These are phyloP conservation scores for Neosilurus mollespiculum DNA, from an alignment of 2,797 vertebrate genomes.

Conservation along the genomic window DNA sequence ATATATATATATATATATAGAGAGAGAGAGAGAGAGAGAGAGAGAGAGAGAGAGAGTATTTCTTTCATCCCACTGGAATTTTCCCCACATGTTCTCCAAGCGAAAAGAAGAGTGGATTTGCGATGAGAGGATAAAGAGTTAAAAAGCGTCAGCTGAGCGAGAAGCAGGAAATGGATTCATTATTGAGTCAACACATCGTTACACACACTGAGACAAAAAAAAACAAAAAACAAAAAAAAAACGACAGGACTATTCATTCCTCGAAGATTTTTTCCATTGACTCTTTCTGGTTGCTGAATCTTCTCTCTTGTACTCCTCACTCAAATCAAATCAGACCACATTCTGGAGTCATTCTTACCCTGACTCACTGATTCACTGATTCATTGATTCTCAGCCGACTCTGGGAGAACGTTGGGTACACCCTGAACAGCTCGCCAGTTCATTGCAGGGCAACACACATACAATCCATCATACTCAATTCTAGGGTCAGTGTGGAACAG, in stretches of 20 bases:
- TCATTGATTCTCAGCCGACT: background rate
- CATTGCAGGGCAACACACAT: too few species aligned
- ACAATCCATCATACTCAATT: too few species aligned
- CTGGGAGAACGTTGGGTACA: too few species aligned
- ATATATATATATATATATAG: too few species aligned
- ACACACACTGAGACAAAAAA: background rate
- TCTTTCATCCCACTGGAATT: background rate
- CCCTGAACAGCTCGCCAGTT: too few species aligned
- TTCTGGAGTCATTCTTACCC: conserved; percentile 9
- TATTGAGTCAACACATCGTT: background rate
- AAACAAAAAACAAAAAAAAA: background rate
- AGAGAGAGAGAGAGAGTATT: background rate
- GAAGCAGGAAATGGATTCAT: conserved; percentile 16
- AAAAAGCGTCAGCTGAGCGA: background rate
- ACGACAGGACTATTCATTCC: background rate
- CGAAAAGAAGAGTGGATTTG: background rate
- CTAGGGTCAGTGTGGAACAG: too few species aligned
- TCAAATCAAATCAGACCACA: background rate
- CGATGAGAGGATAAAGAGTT: background rate
- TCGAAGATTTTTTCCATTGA: background rate
- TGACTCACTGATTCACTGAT: background rate
- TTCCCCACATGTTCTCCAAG: background rate
- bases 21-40: too few species aligned
- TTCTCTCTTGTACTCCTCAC: background rate
- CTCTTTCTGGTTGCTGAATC: background rate